Percentiles rank a stretch among this genome's conserved stretches.
Conservation (phyloP, 2,888 invertebrate species). For the Taenaris catops region DNA sequence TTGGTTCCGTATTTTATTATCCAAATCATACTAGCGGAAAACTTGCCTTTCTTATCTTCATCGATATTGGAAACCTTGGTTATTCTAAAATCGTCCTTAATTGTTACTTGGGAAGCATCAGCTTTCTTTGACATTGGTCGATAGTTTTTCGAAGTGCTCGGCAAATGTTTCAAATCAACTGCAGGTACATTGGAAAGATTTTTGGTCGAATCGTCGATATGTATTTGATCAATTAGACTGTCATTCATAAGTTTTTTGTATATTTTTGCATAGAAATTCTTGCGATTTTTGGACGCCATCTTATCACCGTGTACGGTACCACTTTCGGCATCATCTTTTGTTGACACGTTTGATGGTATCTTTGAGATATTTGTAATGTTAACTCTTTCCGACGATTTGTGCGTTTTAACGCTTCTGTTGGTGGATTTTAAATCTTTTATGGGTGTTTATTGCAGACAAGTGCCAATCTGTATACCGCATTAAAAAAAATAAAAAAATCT, state of each 20-base stretch:
- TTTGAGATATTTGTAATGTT: background rate
- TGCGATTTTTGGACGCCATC: slow-evolving; percentile 1
- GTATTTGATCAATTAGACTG: slow-evolving; percentile 1
- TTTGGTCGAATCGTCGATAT: background rate
- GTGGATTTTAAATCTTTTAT: too few species aligned
- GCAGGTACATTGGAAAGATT: background rate
- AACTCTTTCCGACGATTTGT: background rate
- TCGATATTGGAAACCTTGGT: background rate
- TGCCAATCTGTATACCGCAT: background rate
- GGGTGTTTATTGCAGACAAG: too few species aligned
- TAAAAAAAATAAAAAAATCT: too few species aligned
- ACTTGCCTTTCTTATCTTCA: slow-evolving; percentile 12
- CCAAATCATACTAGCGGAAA: too few species aligned
- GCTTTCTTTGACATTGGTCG: background rate
- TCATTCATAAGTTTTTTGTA: slow-evolving; percentile 11
- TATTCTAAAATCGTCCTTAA: background rate
- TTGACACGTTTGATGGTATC: slow-evolving; percentile 1
- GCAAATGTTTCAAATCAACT: slow-evolving; percentile 7
- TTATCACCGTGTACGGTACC: background rate
- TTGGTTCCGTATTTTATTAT: too few species aligned
- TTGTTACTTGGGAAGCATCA: background rate
- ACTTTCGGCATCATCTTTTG: background rate
- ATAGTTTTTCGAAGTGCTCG: slow-evolving; percentile 5
- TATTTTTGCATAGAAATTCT: slow-evolving; percentile 18
- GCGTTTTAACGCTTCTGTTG: too few species aligned